Base-by-base conservation (phyloP, 1,140 invertebrate species). In the Nilaparvata lugens region DNA sequence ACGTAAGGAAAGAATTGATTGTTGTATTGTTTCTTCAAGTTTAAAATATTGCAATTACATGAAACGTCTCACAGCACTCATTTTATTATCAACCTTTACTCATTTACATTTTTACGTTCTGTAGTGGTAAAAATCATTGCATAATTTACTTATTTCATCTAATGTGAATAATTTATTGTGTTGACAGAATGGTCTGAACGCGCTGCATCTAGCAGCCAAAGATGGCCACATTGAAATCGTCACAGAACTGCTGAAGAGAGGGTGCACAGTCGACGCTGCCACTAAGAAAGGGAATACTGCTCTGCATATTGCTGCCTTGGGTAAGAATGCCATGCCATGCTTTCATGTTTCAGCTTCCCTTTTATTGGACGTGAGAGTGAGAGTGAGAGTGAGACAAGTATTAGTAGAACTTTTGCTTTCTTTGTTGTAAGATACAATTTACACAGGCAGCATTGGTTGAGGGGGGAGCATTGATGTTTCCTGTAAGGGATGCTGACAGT, bases 271-370 rank as follows among this genome's bases (percentile, higher is more conserved):
- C 9, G 94, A 99, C 77, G 90, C 95, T 45, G 92, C 94, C 21
- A 99, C 97, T n/a, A 98, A 96, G 83, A 99, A 99, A 83, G 96
- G 94, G 76, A 97, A 98, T 75, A 98, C 96, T 64, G 93, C 96
- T n/a, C 79, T 99, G 48, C 97, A 99, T 76, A 98, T 99, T 76
- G 96, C 97, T 71, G 97, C 94, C 64, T 83, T 99, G 65, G 92
- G 84, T 86, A 73, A 77, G 71, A 70, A 45, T 25, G 21, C 31
- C 7, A n/a, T n/a, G n/a, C n/a, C n/a, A n/a, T n/a, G 3, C 25
- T 28, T 35, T 35, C 31, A 40, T 57, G 18, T 19, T 57, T 57
- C 40, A 7, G 16, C 6, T 57, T 1, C 19, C 43, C 2, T 40
- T 40, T 16, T 19, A 57, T 19, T 40, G 35, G 16, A 6, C 25